Evolutionary conservation across 2,113 vertebrate genomes (phyloP), one percentile per base, ranked within the genome.

Genomic region (Calidris pygmaea): DNA sequence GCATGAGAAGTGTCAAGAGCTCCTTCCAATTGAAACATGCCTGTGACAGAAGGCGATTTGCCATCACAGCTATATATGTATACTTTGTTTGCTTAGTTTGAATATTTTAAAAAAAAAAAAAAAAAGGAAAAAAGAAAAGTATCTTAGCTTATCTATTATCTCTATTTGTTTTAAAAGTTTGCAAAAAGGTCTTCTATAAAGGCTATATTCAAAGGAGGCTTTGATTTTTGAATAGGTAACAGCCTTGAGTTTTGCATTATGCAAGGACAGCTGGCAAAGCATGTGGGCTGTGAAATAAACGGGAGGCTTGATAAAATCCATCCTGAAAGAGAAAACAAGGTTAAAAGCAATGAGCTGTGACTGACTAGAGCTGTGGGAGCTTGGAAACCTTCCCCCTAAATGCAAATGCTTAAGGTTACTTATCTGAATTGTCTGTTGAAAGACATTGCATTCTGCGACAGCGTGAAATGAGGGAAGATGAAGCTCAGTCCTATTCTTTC

Each of bases 1-100:
- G 96, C 94, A 96, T 96, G 95, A 97, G 95, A 70, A 85, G 59
- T 93, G 83, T 96, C 96, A 95, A 92, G 94, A 87, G 62, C 65
- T 95, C 92, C 79, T 93, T 96, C 89, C 63, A 95, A 10, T 17
- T 91, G 79, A 96, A 96, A 93, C 77, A 93, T 85, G 81, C 71
- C 50, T 3, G 79, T 96, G 86, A 85, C 90, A 95, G 94, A 95
- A 97, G 72, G 79, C 82, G 72, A 39, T 87, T 88, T 87, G 65
- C 90, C 74, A 43, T 95, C 84, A 93, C 77, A 91, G 63, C 60
- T 73, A 27, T 60, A 80, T 55, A 48, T 6, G 10, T 59, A 45
- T 3, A 70, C 6, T 87, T 71, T 63, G 12, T 32, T 58, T 82
- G 68, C 27, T 66, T 66, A 47, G 67, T 75, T 81, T 59, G 34